Evolutionary conservation across 2,113 vertebrate genomes (phyloP), one percentile per base, ranked within the genome.

Genomic region (Labeo catla): DNA sequence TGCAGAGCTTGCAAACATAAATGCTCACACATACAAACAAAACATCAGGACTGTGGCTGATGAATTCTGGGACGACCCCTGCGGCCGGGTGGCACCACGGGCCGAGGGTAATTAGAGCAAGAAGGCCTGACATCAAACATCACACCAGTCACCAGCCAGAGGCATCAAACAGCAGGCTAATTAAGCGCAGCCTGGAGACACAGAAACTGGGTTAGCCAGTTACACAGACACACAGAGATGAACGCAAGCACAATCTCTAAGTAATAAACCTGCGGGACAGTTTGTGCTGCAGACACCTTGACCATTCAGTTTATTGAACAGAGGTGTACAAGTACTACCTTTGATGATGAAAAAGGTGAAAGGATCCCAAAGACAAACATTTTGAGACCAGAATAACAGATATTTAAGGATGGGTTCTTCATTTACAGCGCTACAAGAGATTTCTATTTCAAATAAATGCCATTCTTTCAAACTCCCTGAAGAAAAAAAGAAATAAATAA

Each of bases 101-200:
- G 83, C 45, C 4, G 65, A 76, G 63, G 59, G 73, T 81, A 76
- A 82, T 83, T 88, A 86, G 47, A 59, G 68, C 19, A 28, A 21
- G 12, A 74, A 85, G 76, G 21, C 76, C 86, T 66, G 86, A 86
- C 89, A 84, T 90, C 90, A 92, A 92, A 90, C 90, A 92, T 86
- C 73, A 72, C 73, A 50, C 50, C 50, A 82, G 45, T 21, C 16
- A 86, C 19, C 39, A 84, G 68, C 65, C 88, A 84, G 47, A 36
- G 28, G 77, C 77, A 92, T 93, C 89, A 93, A 92, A 93, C 85
- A 88, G 70, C 63, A 19, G 84, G 85, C n/a, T 59, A 80, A 88
- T 88, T 89, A 80, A 81, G 21, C 70, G 47, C 49, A 77, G 50
- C 39, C 82, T 23, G 43, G 78, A 81, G 65, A 80, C 21, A 15